Conservation (phyloP, 92 coral and sea anemone genomes). For the Porites divaricata region DNA sequence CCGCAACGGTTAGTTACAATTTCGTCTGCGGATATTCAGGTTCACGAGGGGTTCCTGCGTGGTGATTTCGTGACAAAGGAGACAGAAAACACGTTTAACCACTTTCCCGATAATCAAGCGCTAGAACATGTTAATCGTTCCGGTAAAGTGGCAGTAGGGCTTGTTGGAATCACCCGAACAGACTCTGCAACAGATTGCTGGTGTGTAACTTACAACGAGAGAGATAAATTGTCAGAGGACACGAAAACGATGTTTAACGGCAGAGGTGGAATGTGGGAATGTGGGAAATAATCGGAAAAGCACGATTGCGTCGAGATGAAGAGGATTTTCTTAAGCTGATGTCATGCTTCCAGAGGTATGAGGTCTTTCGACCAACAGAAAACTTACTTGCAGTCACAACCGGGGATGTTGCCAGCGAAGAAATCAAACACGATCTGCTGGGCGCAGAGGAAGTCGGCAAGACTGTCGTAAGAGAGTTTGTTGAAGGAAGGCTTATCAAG, state of each 20-base stretch:
- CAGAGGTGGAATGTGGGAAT: constrained; percentile 34
- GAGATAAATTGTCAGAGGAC: constrained; percentile 58
- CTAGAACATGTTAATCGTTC: constrained; percentile 71
- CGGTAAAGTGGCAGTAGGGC: constrained; percentile 49
- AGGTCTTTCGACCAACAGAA: constrained; percentile 44
- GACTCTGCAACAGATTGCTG: constrained; percentile 78
- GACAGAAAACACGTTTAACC: constrained; percentile 40
- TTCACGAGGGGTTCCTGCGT: constrained; percentile 50
- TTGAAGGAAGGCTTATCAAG: constrained; percentile 50
- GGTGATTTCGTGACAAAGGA: constrained; percentile 73
- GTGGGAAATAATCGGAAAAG: constrained; percentile 44
- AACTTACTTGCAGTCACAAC: constrained; percentile 61
- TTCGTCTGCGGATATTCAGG: no score
- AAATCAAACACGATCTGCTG: constrained; percentile 60
- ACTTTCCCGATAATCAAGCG: constrained; percentile 62
- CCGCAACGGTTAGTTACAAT: no score
- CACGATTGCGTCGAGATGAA: constrained; percentile 56
- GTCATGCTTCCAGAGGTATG: constrained; percentile 31
- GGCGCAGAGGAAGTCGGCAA: constrained; percentile 46
- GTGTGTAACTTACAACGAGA: constrained; percentile 67
- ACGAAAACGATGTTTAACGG: constrained; percentile 65
- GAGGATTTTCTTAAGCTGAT: constrained; percentile 58
- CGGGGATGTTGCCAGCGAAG: constrained; percentile 55
- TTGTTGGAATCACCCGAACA: constrained; percentile 57
- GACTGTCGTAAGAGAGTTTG: constrained; percentile 43